Conservation (phyloP, 2,888 invertebrate species). For the Acronicta leporina region DNA sequence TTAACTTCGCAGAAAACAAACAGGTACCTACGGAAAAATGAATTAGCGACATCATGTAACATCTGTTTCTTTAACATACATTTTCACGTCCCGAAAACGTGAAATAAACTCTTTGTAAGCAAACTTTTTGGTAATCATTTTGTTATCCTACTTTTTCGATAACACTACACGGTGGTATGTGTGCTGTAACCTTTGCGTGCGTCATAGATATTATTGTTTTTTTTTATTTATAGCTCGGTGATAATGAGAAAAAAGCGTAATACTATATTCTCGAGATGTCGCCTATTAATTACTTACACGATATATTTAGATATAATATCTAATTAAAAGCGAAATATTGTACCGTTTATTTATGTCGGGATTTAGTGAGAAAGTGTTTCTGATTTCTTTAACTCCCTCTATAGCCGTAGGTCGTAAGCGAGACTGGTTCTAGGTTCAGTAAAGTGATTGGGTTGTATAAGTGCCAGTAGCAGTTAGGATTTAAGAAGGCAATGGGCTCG, state of each 20-base stretch:
- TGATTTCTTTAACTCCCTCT: no score
- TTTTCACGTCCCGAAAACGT: background rate
- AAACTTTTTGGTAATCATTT: slow-evolving; percentile 1
- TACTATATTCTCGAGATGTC: background rate
- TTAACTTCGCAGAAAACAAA: no score
- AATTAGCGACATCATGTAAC: background rate
- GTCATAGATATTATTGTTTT: slow-evolving; percentile 54
- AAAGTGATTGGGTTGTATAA: no score
- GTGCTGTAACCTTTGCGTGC: slow-evolving; percentile 49
- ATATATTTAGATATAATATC: no score
- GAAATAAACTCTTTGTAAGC: background rate
- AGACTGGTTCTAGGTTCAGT: no score
- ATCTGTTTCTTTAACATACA: background rate
- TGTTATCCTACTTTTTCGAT: slow-evolving; percentile 14
- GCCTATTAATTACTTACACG: background rate
- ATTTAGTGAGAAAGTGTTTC: no score
- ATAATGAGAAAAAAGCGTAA: slow-evolving; percentile 30
- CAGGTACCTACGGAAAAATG: no score
- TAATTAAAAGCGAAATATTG: no score
- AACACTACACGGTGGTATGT: slow-evolving; percentile 5
- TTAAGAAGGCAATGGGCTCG: no score
- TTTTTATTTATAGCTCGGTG: slow-evolving; percentile 35
- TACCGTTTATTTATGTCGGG: no score
- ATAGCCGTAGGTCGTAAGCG: no score
- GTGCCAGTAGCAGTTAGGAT: no score